These are phyloP conservation scores for Urocitellus parryii DNA, from an alignment of 2,113 vertebrate species.

Conservation along the genomic window DNA sequence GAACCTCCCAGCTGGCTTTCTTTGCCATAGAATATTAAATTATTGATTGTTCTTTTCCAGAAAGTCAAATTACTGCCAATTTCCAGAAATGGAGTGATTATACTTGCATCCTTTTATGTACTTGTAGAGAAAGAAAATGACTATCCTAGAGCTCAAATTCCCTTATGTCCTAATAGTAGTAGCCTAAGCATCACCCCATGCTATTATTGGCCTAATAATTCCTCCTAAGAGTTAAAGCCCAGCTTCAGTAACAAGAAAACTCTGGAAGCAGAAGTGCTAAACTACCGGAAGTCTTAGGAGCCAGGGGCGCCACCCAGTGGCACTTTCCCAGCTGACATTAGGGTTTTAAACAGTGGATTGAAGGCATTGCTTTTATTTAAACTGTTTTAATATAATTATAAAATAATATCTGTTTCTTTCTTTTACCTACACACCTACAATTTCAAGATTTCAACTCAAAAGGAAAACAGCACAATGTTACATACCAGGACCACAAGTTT, in stretches of 20 bases:
- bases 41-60: slow-evolving; percentile 52
- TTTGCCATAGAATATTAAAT: slow-evolving; percentile 36
- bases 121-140: slow-evolving; percentile 21
- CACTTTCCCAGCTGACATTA: background rate
- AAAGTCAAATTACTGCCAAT: slow-evolving; percentile 37
- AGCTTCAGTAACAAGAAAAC: background rate
- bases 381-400: background rate
- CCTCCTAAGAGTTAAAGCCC: background rate
- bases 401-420: background rate
- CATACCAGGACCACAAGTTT: no score
- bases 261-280: background rate
- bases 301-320: slow-evolving; percentile 82
- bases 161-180: background rate
- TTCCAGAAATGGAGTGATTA: slow-evolving; percentile 24
- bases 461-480: no score
- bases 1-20: background rate
- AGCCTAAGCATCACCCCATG: background rate
- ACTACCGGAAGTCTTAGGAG: background rate
- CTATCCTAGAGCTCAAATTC: background rate
- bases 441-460: no score
- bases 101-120: background rate
- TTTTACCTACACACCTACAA: no score
- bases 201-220: background rate
- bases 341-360: background rate
- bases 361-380: background rate